A percentile compares a stretch with the other conserved stretches of the same genome.
phyloP scores from a whole-genome alignment of 1,140 invertebrate species.

The fruit fly (Drosophila melanogaster) region DNA sequence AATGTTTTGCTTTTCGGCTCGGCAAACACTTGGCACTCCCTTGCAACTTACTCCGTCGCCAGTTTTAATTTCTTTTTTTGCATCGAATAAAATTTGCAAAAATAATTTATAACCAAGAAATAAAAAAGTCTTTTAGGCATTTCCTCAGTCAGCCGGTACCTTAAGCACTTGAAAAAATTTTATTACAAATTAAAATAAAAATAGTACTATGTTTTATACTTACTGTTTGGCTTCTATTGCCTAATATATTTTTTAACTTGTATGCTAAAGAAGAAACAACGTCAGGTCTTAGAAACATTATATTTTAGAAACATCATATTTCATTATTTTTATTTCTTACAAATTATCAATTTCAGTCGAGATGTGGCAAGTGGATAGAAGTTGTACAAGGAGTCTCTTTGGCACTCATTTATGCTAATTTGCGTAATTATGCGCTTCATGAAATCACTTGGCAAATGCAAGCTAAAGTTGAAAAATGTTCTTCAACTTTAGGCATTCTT shows the following conservation, averaged over 20 bases:
- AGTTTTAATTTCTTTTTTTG: constrained; percentile 66
- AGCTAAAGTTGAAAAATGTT: constrained; percentile 65
- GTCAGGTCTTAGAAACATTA: too few species aligned
- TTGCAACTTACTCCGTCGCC: constrained; percentile 10
- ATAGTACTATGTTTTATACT: neutral
- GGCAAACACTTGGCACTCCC: constrained; percentile 50
- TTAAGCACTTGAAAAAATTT: neutral
- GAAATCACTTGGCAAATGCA: constrained; percentile 76
- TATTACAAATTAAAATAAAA: neutral
- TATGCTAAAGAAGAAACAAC: too few species aligned
- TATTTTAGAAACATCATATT: too few species aligned
- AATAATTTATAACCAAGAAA: constrained; percentile 68
- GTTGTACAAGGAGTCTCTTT: constrained; percentile 23
- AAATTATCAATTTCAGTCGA: neutral
- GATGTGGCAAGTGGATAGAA: neutral
- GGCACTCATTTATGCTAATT: constrained; percentile 82
- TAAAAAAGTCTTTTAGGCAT: constrained; percentile 62
- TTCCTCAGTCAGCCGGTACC: constrained; percentile 28
- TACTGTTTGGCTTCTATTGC: too few species aligned
- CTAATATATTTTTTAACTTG: too few species aligned
- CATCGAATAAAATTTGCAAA: constrained; percentile 80
- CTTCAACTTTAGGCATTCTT: constrained; percentile 32
- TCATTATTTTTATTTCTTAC: neutral
- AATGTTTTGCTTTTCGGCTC: constrained; percentile 66
- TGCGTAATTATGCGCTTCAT: constrained; percentile 83